A percentile compares a stretch with the other conserved stretches of the same genome.
These are phyloP conservation scores for Upupa epops DNA, from an alignment of 2,113 vertebrate genomes.

Conservation along the genomic window DNA sequence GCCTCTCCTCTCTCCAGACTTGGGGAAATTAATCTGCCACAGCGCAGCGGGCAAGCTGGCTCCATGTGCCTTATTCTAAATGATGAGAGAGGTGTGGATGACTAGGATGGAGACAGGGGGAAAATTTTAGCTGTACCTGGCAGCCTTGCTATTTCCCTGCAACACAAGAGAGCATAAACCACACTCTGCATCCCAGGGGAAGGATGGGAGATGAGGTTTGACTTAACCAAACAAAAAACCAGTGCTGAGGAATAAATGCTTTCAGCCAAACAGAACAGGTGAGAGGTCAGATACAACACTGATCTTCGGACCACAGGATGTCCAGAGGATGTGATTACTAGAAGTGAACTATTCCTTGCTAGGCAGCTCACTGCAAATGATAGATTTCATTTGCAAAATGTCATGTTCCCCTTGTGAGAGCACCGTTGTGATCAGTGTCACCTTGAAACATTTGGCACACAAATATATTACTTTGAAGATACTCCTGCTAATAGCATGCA, in stretches of 20 bases:
- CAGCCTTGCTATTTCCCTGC: neutral
- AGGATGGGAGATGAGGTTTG: neutral
- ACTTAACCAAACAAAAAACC: neutral
- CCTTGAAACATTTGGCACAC: neutral
- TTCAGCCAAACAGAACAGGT: neutral
- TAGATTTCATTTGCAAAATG: neutral
- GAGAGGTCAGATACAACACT: neutral
- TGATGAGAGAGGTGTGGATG: neutral
- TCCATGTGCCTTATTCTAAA: neutral
- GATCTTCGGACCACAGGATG: neutral
- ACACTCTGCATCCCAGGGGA: neutral
- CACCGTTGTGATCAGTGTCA: neutral
- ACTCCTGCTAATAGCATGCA: slow-evolving; percentile 1
- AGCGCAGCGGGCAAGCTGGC: neutral
- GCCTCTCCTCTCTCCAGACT: neutral
- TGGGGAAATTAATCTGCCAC: neutral
- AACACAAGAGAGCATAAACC: neutral
- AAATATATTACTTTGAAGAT: neutral
- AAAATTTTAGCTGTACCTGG: neutral
- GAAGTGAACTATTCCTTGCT: neutral
- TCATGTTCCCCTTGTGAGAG: neutral
- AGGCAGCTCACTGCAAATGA: neutral
- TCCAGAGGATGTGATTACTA: neutral
- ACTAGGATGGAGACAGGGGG: neutral
- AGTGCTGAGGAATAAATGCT: neutral